Conservation (phyloP, 2,888 invertebrate genomes). For the Apotomis betuletana region DNA sequence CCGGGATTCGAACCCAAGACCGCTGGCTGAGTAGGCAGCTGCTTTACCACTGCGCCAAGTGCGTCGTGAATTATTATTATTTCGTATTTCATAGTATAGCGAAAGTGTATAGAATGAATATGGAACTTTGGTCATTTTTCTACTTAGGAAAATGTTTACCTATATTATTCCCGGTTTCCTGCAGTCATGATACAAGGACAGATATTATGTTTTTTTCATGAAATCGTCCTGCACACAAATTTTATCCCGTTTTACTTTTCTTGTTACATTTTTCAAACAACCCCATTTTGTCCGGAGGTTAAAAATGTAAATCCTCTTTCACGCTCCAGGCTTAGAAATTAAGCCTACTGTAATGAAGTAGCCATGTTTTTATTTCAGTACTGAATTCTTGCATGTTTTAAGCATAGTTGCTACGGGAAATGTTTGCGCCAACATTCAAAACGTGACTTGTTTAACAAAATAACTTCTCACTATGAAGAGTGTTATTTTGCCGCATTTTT, state of each 20-base stretch:
- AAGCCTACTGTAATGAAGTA: conserved; percentile 77
- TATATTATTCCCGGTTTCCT: too few relatives aligned
- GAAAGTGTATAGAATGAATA: too few relatives aligned
- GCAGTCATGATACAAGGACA: too few relatives aligned
- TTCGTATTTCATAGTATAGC: too few relatives aligned
- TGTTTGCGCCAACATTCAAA: not conserved
- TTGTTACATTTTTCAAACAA: conserved; percentile 34
- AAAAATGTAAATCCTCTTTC: conserved; percentile 69
- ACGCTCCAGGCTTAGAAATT: conserved; percentile 66
- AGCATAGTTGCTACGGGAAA: conserved; percentile 6
- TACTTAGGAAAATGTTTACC: too few relatives aligned
- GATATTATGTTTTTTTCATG: not conserved
- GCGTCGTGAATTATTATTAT: too few relatives aligned
- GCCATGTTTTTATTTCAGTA: conserved; percentile 61
- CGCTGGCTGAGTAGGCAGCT: too few relatives aligned
- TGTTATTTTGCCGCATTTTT: not conserved
- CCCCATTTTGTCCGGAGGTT: conserved; percentile 58
- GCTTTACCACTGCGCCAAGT: too few relatives aligned
- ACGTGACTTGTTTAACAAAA: not conserved
- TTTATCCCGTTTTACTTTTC: conserved; percentile 49
- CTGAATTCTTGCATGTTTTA: conserved; percentile 29
- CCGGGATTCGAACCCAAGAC: too few relatives aligned
- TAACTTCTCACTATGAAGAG: not conserved
- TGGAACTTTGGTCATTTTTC: too few relatives aligned
- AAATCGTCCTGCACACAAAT: not conserved